Conservation (phyloP, 2,888 invertebrate species). For the Unio delphinus region DNA sequence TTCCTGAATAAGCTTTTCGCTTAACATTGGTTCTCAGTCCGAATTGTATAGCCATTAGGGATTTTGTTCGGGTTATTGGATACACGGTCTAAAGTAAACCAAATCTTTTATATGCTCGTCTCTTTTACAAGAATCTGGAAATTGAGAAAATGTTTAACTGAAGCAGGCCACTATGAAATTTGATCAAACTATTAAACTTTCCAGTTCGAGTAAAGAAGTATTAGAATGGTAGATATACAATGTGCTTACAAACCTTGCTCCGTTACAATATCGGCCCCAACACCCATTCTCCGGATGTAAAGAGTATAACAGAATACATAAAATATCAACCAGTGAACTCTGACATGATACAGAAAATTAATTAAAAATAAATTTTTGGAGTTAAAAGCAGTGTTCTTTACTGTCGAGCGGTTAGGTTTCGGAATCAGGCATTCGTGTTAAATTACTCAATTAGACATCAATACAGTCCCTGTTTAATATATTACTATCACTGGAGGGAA, state of each 20-base stretch:
- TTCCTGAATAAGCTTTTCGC: background rate
- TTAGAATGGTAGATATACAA: constrained; percentile 15
- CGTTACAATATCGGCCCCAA: background rate
- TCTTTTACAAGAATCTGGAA: constrained; percentile 17
- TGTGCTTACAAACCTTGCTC: background rate
- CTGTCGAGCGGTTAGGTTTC: background rate
- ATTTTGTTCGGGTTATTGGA: constrained; percentile 14
- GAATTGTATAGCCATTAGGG: constrained; percentile 6
- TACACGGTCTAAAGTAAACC: constrained; percentile 18
- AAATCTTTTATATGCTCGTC: constrained; percentile 14
- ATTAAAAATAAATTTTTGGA: constrained; percentile 15
- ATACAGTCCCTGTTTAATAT: background rate
- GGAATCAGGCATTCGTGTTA: constrained; percentile 7
- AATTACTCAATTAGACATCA: background rate
- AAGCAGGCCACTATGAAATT: constrained; percentile 16
- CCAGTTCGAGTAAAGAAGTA: constrained; percentile 2
- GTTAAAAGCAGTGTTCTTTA: constrained; percentile 12
- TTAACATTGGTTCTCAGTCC: too few relatives aligned
- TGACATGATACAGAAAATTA: constrained; percentile 8
- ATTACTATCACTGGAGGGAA: background rate
- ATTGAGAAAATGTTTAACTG: constrained; percentile 10
- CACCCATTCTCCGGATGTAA: constrained; percentile 12
- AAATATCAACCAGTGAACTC: constrained; percentile 4
- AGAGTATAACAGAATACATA: background rate
- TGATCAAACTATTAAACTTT: constrained; percentile 15